Conservation (phyloP, 2,113 vertebrate species). For the Probosciger aterrimus region DNA sequence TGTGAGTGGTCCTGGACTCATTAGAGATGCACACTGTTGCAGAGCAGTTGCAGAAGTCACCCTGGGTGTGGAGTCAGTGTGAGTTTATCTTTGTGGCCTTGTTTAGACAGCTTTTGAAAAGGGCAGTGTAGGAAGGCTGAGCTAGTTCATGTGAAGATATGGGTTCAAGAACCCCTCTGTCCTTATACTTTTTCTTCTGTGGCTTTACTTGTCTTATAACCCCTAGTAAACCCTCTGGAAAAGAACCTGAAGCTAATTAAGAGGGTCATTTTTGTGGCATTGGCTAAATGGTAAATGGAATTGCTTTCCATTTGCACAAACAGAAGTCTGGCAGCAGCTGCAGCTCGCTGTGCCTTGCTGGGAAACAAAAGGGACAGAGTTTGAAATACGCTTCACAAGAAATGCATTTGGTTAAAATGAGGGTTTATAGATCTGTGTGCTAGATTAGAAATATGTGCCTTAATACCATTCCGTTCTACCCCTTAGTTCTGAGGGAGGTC, state of each 20-base stretch:
- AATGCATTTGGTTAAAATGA: not conserved
- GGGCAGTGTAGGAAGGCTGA: not conserved
- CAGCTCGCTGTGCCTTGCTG: not conserved
- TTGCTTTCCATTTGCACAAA: not conserved
- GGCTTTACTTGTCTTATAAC: not conserved
- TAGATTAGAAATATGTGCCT: not conserved
- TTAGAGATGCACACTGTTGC: not conserved
- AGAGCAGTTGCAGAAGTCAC: not conserved
- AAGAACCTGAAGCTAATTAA: conserved; percentile 20
- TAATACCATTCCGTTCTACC: not conserved
- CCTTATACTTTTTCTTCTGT: not conserved
- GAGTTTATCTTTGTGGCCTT: not conserved
- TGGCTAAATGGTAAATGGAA: not conserved
- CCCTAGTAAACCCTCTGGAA: not conserved
- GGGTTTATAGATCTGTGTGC: not conserved
- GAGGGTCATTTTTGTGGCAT: not conserved
- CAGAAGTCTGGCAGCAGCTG: not conserved
- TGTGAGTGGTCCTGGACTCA: not conserved
- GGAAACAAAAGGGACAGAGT: not conserved
- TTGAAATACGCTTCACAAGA: not conserved
- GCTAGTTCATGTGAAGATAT: not conserved
- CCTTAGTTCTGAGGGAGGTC: not conserved
- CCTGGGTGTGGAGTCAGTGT: not conserved
- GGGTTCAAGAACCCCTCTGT: not conserved
- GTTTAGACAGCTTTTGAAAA: not conserved